phyloP scores from a whole-genome alignment of 2,113 vertebrate genomes.

The Gopherus flavomarginatus region DNA sequence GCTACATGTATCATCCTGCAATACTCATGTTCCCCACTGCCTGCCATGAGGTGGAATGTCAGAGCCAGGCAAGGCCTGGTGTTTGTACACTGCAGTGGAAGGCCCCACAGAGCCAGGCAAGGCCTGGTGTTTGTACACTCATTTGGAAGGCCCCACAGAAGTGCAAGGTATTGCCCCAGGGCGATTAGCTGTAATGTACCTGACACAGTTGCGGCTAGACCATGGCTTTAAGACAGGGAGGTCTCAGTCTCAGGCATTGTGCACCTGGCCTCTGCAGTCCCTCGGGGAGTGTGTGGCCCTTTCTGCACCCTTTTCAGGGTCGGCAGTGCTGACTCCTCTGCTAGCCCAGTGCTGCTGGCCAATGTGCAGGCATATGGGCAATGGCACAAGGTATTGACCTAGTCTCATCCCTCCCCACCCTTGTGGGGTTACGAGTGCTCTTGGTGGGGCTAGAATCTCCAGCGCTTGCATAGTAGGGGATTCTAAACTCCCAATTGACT shows the following conservation, averaged over 20 bases:
- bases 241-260: neutral
- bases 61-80: neutral
- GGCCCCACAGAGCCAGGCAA: neutral
- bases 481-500: neutral
- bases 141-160: neutral
- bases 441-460: neutral
- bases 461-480: neutral
- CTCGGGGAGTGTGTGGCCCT: neutral
- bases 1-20: neutral
- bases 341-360: neutral
- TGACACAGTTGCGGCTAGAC: neutral
- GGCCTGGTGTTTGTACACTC: neutral
- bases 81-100: rapidly evolving
- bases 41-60: neutral
- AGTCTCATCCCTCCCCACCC: neutral
- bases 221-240: neutral
- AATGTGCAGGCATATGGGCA: neutral
- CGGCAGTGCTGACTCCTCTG: neutral
- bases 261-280: neutral
- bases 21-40: neutral
- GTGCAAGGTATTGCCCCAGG: neutral
- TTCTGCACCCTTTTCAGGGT: neutral
- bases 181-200: neutral
- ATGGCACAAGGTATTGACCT: neutral
- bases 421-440: neutral